Percentiles rank a stretch among this genome's conserved stretches.
Evolutionary conservation across 2,888 invertebrate species (phyloP).

Genomic region (Teleiodes luculella): DNA sequence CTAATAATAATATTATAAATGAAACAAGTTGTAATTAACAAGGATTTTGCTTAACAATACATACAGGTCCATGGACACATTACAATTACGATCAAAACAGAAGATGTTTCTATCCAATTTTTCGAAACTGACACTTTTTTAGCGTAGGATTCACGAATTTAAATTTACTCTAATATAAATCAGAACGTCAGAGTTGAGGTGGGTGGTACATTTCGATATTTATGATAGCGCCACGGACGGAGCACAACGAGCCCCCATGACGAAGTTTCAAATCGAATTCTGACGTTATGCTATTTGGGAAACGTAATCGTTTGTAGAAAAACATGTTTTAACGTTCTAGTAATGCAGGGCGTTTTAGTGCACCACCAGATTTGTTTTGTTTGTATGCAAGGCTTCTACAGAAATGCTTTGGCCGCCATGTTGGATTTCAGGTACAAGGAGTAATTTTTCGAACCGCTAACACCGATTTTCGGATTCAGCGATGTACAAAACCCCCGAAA

Average conservation of each 20-base stretch:
- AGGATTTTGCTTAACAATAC: no score
- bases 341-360: background rate
- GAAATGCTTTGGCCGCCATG: background rate
- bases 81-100: background rate
- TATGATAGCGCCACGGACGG: background rate
- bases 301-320: background rate
- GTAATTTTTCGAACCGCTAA: no score
- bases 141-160: no score
- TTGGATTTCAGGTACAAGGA: no score
- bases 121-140: no score
- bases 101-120: background rate
- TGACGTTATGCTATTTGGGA: background rate
- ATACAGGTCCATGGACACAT: no score
- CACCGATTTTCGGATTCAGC: no score
- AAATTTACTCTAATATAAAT: constrained; percentile 20
- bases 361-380: background rate
- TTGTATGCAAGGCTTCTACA: background rate
- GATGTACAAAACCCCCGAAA: no score
- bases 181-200: constrained; percentile 13
- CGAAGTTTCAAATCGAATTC: background rate
- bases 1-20: no score
- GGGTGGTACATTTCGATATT: background rate
- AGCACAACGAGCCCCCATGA: background rate
- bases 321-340: background rate
- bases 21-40: no score